Evolutionary conservation across 2,888 invertebrate genomes (phyloP), one percentile per base, ranked within the genome.

Genomic region (Acanthococcus lagerstroemiae): DNA sequence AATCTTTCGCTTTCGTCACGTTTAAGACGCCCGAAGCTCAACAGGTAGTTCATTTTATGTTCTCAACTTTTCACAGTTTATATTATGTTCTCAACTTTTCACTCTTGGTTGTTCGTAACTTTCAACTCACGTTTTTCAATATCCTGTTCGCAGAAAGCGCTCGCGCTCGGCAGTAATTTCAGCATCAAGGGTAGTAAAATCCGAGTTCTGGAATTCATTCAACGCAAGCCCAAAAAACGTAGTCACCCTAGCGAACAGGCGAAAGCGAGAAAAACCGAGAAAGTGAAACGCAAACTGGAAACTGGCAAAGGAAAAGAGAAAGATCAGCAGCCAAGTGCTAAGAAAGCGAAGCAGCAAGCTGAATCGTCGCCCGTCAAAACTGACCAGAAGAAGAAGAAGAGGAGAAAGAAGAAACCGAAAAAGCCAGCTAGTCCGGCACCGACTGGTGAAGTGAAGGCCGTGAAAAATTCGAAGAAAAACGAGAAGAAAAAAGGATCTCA

Each of bases 1-100:
- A 27, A 15, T 30, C 52, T 24, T 61, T 27, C 61, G 61, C 30
- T 7, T 61, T 61, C 5, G 52, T 61, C n/a, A 50, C 22, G 3
- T 15, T 61, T n/a, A 17, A 52, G 17, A n/a, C n/a, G n/a, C n/a
- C n/a, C n/a, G n/a, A n/a, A n/a, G n/a, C n/a, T 1, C n/a, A 30
- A 37, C 37, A n/a, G n/a, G 37, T n/a, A 3, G n/a, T 15, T 2
- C 3, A 37, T 37, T n/a, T n/a, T 15, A 37, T 37, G 12, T 37
- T 1, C n/a, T 37, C 37, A 30, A 37, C 37, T 37, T 9, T n/a
- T 37, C 37, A n/a, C n/a, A 37, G 37, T 1, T 1, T n/a, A 15
- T 37, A 15, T 37, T 37, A 6, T 15, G 6, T 37, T 37, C n/a
- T n/a, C 3, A 2, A 9, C n/a, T 37, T 1, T 37, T 37, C n/a